Conservation (phyloP, 1,140 invertebrate species). For the Bombus balteatus region DNA sequence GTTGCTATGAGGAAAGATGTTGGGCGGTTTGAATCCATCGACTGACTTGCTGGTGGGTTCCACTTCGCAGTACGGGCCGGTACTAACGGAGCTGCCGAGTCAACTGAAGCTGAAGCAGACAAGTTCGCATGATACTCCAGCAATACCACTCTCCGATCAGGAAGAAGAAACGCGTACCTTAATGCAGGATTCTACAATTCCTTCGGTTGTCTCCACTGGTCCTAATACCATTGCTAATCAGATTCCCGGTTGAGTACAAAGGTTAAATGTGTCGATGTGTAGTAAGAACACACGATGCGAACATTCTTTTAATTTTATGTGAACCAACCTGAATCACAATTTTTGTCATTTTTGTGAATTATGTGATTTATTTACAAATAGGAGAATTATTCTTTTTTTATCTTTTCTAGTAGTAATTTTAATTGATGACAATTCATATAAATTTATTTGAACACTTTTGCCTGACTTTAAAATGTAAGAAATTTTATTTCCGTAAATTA, state of each 20-base stretch:
- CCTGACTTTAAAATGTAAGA: conserved; percentile 19
- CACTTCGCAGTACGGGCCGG: conserved; percentile 83
- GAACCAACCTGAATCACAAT: conserved; percentile 8
- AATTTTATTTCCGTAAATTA: conserved; percentile 44
- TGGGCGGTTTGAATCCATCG: conserved; percentile 83
- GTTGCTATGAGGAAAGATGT: conserved; percentile 82
- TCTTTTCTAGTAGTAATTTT: background rate
- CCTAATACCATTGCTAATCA: conserved; percentile 73
- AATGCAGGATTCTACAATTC: conserved; percentile 76
- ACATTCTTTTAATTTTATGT: conserved; percentile 49
- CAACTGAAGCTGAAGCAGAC: conserved; percentile 77
- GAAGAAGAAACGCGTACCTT: conserved; percentile 80
- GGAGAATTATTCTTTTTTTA: background rate
- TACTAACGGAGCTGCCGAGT: conserved; percentile 81
- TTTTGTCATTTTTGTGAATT: conserved; percentile 21
- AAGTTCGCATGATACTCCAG: conserved; percentile 67
- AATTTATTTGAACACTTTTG: conserved; percentile 28
- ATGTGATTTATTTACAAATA: conserved; percentile 21
- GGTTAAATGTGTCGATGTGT: conserved; percentile 11
- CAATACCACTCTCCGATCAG: conserved; percentile 79
- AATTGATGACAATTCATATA: conserved; percentile 14
- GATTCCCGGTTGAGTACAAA: conserved; percentile 77
- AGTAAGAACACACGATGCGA: conserved; percentile 25
- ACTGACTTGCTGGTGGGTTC: conserved; percentile 84
- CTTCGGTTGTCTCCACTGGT: conserved; percentile 66